Base-by-base conservation (phyloP, 2,888 invertebrate species). In the Diarsia rubi region DNA sequence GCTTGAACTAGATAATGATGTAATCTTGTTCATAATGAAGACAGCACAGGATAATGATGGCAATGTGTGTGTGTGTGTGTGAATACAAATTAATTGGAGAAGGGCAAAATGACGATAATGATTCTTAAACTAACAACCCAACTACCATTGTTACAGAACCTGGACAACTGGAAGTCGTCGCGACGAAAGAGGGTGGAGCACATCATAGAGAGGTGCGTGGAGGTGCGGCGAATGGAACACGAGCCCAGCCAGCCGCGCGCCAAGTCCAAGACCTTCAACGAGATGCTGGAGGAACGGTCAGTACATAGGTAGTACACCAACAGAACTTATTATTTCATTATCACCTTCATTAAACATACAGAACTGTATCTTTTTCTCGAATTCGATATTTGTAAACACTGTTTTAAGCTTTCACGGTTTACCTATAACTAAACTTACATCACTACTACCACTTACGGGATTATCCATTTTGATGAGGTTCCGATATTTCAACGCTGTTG, bases 81-180 rank as follows among this genome's bases (percentile, higher is more conserved):
- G n/a, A n/a, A n/a, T n/a, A n/a, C 6, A 5, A 5, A 37, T 37
- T 5, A 37, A 37, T n/a, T n/a, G 3, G 5, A 37, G 37, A 37
- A 37, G 37, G 6, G 37, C 3, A 37, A 37, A 37, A 5, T 5
- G 6, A 37, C 3, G 37, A 27, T 21, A 27, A 31, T 42, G 12
- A 57, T 0, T 1, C 4, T 63, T 2, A 31, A 44, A 24, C 57
- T 59, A 27, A 68, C 42, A 16, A 21, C 21, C 44, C 14, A 47
- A 44, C 3, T 8, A 3, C 8, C 12, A 24, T 81, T 81, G 86
- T 91, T 92, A 21, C 94, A 99, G 98, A 99, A 99, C 96, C 97
- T 99, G 96, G 98, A 99, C 96, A 98, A 98, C 95, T 99, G 99
- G 99, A 99, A 99, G 97, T 98, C 98, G 86, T 98, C 98, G 85